Evolutionary conservation across 2,797 vertebrate genomes (phyloP), one percentile per base, ranked within the genome.

Genomic region (Siniperca undulata): DNA sequence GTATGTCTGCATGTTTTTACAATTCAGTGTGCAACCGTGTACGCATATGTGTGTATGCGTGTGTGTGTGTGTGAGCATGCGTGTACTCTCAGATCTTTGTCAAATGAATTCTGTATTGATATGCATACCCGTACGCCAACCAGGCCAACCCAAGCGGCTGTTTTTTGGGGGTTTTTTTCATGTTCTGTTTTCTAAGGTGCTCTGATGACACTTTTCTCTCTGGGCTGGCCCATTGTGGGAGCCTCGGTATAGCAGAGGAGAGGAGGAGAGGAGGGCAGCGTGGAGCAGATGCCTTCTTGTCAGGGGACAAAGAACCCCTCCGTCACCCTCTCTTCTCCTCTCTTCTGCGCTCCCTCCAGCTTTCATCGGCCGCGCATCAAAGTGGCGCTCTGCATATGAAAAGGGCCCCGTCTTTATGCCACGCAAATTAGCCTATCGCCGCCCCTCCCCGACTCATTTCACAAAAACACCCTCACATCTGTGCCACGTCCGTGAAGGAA

Each of bases 331-430:
- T 93, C 91, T 84, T 89, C 87, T 87, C 71, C 82, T 89, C 88
- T 92, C 72, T 84, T 87, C 88, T 62, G 84, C 84, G 78, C 88
- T 90, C 89, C 88, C 84, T 91, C 83, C 84, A 87, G 91, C 94
- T 95, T 95, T 95, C 93, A 95, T 95, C 91, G 89, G 91, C 91
- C 92, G 83, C 89, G 88, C 96, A 97, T 97, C 96, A 97, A 97
- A 97, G 96, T 90, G 86, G 86, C 93, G 55, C 88, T 97, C 96
- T 97, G 95, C 96, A 97, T 97, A 95, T 96, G 96, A 97, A 97
- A 97, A 94, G 93, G 87, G 70, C 53, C 72, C 83, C 89, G 93
- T 93, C 93, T 95, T 95, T 96, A 94, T 94, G 89, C 9, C 8
- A 87, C 93, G 92, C 95, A 95, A 95, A 95, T 96, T 95, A 96